Evolutionary conservation across 2,888 invertebrate genomes (phyloP).

Genomic region (Rhingia rostrata): DNA sequence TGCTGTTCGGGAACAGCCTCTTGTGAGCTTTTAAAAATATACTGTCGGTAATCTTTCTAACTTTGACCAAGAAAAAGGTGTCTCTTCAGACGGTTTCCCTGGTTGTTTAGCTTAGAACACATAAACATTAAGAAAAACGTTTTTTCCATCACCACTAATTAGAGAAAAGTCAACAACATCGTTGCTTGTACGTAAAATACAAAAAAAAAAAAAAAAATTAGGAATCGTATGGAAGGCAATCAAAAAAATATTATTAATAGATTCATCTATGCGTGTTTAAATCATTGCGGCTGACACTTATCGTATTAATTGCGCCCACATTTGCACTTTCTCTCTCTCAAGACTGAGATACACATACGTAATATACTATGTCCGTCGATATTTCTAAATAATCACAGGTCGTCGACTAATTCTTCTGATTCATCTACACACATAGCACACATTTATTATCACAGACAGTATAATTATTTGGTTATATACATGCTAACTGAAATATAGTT

Average conservation of each 20-base stretch:
- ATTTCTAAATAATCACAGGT: neutral
- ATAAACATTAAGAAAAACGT: no score
- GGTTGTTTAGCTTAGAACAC: no score
- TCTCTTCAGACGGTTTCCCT: no score
- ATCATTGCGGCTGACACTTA: neutral
- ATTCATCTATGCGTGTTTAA: neutral
- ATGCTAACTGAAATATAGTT: neutral
- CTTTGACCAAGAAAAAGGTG: no score
- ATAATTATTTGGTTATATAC: neutral
- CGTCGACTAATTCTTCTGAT: neutral
- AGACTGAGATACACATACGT: neutral
- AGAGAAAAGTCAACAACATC: no score
- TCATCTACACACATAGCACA: conserved; percentile 2
- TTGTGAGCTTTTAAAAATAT: no score
- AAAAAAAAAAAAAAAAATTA: neutral
- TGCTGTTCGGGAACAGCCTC: no score
- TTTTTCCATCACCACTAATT: no score
- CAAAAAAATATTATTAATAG: conserved; percentile 6
- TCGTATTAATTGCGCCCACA: neutral
- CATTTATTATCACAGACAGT: neutral
- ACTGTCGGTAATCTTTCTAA: no score
- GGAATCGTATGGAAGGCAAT: conserved; percentile 1
- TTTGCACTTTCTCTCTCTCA: neutral
- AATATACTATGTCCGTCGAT: neutral
- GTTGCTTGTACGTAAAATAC: neutral